Conservation (phyloP, 2,113 vertebrate genomes). For the Xerus inauris region DNA sequence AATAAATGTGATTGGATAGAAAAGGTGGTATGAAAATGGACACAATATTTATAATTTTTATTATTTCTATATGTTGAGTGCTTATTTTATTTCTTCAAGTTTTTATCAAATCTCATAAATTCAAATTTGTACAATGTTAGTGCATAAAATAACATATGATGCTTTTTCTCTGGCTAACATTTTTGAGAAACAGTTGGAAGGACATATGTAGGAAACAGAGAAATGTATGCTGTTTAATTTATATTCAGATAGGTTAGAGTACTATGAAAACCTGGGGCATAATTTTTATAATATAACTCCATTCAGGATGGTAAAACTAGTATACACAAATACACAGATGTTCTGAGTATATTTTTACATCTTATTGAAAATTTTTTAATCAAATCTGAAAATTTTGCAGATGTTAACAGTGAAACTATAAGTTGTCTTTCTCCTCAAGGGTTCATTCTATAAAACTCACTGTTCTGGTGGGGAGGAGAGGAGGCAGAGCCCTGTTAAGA, state of each 20-base stretch:
- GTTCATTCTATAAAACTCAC: not conserved
- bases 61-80: not conserved
- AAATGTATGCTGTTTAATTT: not conserved
- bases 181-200: conserved; percentile 10
- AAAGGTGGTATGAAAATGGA: not conserved
- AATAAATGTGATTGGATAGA: not conserved
- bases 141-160: not conserved
- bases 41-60: not conserved
- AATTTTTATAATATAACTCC: not conserved
- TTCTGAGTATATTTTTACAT: not conserved
- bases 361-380: not conserved
- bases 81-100: not conserved
- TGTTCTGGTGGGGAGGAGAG: not conserved
- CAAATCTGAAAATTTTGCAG: not conserved
- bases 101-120: conserved; percentile 13
- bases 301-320: not conserved
- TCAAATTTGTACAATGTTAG: not conserved
- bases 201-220: not conserved
- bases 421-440: not conserved
- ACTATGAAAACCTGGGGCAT: not conserved
- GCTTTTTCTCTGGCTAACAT: not conserved
- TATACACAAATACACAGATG: not conserved
- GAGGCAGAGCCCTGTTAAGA: not conserved
- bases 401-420: not conserved
- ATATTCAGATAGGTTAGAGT: not conserved